Conservation (phyloP, 2,113 vertebrate genomes). For the Megaleporinus macrocephalus region DNA sequence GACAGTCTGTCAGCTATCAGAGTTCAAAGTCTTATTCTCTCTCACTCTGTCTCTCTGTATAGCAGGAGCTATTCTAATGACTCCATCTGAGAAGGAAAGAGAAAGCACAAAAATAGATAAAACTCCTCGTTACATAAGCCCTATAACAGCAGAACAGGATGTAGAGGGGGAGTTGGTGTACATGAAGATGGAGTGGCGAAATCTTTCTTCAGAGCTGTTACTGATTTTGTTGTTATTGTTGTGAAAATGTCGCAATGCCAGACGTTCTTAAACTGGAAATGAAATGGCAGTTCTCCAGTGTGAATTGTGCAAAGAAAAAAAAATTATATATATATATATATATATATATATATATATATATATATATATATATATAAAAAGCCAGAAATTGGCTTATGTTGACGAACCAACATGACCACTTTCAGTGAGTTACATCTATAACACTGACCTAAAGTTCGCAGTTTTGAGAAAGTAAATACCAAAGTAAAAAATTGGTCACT, state of each 20-base stretch:
- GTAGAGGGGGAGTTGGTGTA: neutral
- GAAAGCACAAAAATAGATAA: conserved; percentile 35
- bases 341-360: too few relatives aligned
- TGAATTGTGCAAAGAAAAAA: neutral
- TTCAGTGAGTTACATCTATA: too few relatives aligned
- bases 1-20: conserved; percentile 38
- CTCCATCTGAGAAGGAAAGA: conserved; percentile 21
- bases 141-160: conserved; percentile 18
- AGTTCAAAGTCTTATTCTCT: conserved; percentile 35
- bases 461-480: too few relatives aligned
- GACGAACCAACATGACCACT: too few relatives aligned
- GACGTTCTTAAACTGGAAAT: conserved; percentile 22
- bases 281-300: neutral
- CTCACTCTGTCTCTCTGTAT: neutral
- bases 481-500: too few relatives aligned
- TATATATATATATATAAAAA: too few relatives aligned
- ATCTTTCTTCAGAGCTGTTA: conserved; percentile 7
- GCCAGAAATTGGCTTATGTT: too few relatives aligned
- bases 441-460: too few relatives aligned
- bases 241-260: neutral
- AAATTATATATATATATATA: too few relatives aligned
- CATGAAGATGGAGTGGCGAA: neutral
- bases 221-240: neutral
- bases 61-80: conserved; percentile 26
- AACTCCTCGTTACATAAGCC: conserved; percentile 15